Percentiles rank a stretch among this genome's conserved stretches.
Conservation (phyloP, 2,797 vertebrate genomes). For the Dromococcyx pavoninus region DNA sequence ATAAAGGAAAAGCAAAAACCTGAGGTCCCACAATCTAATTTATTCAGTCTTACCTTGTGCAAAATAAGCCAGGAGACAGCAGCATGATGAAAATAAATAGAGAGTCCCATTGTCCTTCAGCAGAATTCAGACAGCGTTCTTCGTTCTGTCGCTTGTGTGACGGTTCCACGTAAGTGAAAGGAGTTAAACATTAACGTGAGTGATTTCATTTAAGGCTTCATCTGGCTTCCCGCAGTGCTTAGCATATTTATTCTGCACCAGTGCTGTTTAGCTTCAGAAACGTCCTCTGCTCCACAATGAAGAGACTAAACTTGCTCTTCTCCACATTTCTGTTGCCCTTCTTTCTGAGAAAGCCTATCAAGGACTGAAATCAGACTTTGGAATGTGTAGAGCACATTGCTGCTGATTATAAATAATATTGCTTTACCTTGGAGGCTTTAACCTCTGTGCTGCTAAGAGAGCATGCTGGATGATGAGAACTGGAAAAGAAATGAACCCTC, state of each 20-base stretch:
- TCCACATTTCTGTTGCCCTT: not conserved
- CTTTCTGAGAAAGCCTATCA: not conserved
- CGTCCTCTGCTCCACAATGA: not conserved
- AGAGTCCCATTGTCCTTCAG: conserved; percentile 49
- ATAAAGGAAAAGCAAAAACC: not conserved
- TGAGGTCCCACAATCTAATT: not conserved
- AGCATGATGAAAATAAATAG: not conserved
- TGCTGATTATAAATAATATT: not conserved
- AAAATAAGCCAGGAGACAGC: not conserved
- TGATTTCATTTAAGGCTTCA: not conserved
- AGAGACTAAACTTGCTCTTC: not conserved
- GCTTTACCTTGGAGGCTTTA: not conserved
- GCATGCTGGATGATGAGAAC: not conserved
- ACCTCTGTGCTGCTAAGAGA: not conserved
- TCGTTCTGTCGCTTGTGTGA: not conserved
- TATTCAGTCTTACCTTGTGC: not conserved
- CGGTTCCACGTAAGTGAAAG: not conserved
- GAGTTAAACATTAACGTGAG: conserved; percentile 8
- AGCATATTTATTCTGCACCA: not conserved
- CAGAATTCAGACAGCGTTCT: not conserved
- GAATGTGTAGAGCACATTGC: not conserved
- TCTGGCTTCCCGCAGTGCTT: not conserved
- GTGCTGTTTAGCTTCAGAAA: not conserved
- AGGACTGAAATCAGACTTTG: not conserved
- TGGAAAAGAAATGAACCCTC: not conserved